These are phyloP conservation scores for Dyspetes luteomarginatus DNA, from an alignment of 2,888 invertebrate species.

Conservation along the genomic window DNA sequence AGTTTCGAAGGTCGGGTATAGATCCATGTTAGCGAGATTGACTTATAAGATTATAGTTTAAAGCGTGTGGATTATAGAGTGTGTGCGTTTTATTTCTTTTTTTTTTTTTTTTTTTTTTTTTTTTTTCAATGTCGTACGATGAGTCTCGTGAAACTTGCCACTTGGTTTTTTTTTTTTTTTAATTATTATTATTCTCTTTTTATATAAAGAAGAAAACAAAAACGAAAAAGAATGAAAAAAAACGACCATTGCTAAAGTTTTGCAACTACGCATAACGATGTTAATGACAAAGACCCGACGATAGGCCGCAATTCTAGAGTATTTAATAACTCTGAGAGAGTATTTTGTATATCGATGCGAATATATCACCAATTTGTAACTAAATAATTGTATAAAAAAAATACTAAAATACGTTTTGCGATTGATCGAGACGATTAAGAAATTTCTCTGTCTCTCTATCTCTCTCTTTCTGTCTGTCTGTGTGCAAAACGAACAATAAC, in stretches of 20 bases:
- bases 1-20: slow-evolving; percentile 52
- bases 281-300: slow-evolving; percentile 29
- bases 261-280: slow-evolving; percentile 1
- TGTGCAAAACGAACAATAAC: too few species aligned
- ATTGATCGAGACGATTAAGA: slow-evolving; percentile 34
- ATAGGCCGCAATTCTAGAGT: slow-evolving; percentile 14
- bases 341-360: slow-evolving; percentile 16
- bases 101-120: neutral
- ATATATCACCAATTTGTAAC: too few species aligned
- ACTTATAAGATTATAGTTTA: slow-evolving; percentile 35
- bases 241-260: slow-evolving; percentile 30
- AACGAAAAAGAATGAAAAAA: too few species aligned
- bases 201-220: neutral
- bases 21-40: slow-evolving; percentile 50
- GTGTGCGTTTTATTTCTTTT: neutral
- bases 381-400: too few species aligned
- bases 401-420: slow-evolving; percentile 22
- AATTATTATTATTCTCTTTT: slow-evolving; percentile 24
- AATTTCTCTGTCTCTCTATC: too few species aligned
- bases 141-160: neutral
- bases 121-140: neutral
- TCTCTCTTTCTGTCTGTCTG: neutral
- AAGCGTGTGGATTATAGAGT: neutral
- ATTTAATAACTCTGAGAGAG: slow-evolving; percentile 15
- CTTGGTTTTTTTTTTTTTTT: neutral